Evolutionary conservation across 2,888 invertebrate species (phyloP).

Genomic region (Meandrusa payeni): DNA sequence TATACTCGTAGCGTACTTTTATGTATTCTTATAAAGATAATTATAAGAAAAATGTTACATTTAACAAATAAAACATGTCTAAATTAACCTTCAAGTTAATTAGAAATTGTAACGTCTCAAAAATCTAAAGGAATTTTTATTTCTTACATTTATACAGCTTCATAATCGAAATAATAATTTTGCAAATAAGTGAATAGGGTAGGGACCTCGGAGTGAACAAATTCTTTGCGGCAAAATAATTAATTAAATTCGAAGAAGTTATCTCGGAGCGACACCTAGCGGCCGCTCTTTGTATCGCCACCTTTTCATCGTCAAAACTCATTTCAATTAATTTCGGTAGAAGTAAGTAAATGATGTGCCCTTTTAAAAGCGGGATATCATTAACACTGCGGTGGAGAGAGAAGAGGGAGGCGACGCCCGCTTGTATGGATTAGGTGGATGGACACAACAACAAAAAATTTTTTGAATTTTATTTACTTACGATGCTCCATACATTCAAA

Average conservation of each 20-base stretch:
- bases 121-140: conserved; percentile 9
- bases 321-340: conserved; percentile 80
- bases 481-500: too few relatives aligned
- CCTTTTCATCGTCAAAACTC: conserved; percentile 79
- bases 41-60: background rate
- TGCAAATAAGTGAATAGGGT: conserved; percentile 52
- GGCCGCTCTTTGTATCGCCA: conserved; percentile 69
- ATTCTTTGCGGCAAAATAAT: conserved; percentile 73
- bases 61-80: background rate
- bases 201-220: conserved; percentile 66
- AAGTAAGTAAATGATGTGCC: conserved; percentile 79
- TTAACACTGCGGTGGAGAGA: conserved; percentile 65
- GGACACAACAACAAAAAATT: background rate
- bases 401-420: conserved; percentile 34
- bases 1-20: too few relatives aligned
- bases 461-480: too few relatives aligned
- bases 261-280: conserved; percentile 77
- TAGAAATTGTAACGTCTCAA: conserved; percentile 7
- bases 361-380: conserved; percentile 78
- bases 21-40: too few relatives aligned
- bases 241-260: conserved; percentile 77
- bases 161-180: conserved; percentile 61
- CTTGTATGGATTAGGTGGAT: conserved; percentile 22
- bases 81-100: background rate
- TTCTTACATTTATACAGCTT: conserved; percentile 43